These are phyloP conservation scores for Trigoniulus corallinus DNA, from an alignment of 1,140 invertebrate species.

Conservation along the genomic window DNA sequence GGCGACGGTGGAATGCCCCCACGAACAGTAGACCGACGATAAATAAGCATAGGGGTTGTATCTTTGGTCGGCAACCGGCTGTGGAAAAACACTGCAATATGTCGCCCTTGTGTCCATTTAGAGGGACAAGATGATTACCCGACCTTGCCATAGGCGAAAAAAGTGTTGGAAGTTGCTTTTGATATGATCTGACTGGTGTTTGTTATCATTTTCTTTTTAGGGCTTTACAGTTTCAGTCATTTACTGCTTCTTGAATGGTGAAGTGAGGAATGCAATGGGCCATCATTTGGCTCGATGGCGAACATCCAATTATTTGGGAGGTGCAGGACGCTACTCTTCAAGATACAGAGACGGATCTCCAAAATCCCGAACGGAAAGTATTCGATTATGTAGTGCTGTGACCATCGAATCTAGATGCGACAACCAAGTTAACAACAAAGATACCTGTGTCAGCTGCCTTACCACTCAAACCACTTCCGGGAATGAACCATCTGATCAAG, in stretches of 20 bases:
- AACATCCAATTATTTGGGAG: background rate
- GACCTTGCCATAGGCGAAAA: no score
- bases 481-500: no score
- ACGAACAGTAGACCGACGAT: no score
- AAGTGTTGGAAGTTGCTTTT: background rate
- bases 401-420: background rate
- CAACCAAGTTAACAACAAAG: background rate
- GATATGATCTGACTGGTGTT: background rate
- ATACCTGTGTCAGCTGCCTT: slow-evolving; percentile 2
- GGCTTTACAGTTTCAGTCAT: slow-evolving; percentile 70
- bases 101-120: no score
- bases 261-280: slow-evolving; percentile 65
- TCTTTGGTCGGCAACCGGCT: no score
- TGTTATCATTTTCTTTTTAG: slow-evolving; percentile 35
- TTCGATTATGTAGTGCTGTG: slow-evolving; percentile 37
- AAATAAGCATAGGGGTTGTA: no score
- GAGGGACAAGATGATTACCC: no score
- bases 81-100: no score
- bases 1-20: no score
- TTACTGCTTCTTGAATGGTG: slow-evolving; percentile 83
- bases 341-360: slow-evolving; percentile 46
- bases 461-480: background rate
- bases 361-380: slow-evolving; percentile 57
- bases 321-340: background rate
- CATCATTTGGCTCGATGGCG: slow-evolving; percentile 66